Conservation (phyloP, 2,888 invertebrate genomes). For the Pseudococcus jackbeardsleyi region DNA sequence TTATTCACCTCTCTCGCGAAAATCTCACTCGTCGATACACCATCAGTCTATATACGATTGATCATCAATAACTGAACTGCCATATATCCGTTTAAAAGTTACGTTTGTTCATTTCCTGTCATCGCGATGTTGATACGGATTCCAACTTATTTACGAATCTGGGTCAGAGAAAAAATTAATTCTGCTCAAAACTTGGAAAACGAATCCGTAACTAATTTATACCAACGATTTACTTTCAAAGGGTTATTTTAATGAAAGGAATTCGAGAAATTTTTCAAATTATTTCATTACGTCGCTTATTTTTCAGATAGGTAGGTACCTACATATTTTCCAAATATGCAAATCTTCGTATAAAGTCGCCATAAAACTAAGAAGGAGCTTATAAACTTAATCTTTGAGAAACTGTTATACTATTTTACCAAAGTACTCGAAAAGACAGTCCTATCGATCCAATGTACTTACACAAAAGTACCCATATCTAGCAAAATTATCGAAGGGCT, state of each 20-base stretch:
- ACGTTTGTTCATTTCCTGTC: slow-evolving; percentile 14
- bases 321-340: not conserved
- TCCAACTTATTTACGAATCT: not conserved
- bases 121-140: not conserved
- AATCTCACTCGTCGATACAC: not conserved
- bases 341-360: not conserved
- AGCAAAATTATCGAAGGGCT: not conserved
- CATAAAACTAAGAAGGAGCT: not conserved
- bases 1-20: slow-evolving; percentile 45
- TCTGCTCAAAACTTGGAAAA: slow-evolving; percentile 18
- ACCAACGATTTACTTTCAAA: not conserved
- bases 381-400: not conserved
- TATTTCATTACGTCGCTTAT: not conserved
- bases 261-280: not conserved
- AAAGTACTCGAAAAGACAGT: slow-evolving; percentile 1
- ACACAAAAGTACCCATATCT: not conserved
- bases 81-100: slow-evolving; percentile 18
- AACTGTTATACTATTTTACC: slow-evolving; percentile 4
- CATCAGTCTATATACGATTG: not conserved
- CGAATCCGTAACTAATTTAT: slow-evolving; percentile 30
- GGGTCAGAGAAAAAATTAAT: slow-evolving; percentile 36
- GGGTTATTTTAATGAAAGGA: not conserved
- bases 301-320: too few relatives aligned
- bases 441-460: not conserved
- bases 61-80: not conserved